Percentiles rank a stretch among this genome's conserved stretches.
These are phyloP conservation scores for Apodemus agrarius DNA, from an alignment of 2,797 vertebrate genomes.

Conservation along the genomic window DNA sequence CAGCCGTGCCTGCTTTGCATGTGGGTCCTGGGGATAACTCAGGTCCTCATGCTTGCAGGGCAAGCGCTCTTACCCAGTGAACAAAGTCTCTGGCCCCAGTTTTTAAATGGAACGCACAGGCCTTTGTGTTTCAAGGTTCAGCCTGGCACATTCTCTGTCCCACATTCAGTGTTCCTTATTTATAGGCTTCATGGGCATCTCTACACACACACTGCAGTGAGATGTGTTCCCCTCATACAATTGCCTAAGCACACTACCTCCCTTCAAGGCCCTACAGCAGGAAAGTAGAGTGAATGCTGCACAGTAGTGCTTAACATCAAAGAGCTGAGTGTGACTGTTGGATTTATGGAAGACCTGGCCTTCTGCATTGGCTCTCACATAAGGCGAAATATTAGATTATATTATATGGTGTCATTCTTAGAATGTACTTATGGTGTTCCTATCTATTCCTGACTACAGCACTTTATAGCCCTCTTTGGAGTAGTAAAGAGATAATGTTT, in stretches of 20 bases:
- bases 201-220: neutral
- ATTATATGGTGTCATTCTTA: neutral
- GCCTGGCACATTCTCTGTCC: neutral
- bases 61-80: neutral
- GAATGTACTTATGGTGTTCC: neutral
- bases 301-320: neutral
- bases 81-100: no score
- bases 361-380: neutral
- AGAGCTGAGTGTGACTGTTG: neutral
- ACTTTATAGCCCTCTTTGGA: neutral
- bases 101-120: neutral
- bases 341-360: neutral
- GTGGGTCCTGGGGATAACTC: neutral
- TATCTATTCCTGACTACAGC: neutral
- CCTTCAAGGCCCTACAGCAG: neutral
- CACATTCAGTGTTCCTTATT: neutral
- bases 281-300: neutral
- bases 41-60: neutral
- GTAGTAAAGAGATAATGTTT: neutral
- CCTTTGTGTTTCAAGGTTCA: neutral
- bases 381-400: neutral
- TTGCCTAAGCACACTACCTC: neutral
- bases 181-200: fast-evolving
- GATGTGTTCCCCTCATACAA: neutral
- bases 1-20: no score